phyloP scores from a whole-genome alignment of 1,140 invertebrate species.

The Tetraneura akinire region DNA sequence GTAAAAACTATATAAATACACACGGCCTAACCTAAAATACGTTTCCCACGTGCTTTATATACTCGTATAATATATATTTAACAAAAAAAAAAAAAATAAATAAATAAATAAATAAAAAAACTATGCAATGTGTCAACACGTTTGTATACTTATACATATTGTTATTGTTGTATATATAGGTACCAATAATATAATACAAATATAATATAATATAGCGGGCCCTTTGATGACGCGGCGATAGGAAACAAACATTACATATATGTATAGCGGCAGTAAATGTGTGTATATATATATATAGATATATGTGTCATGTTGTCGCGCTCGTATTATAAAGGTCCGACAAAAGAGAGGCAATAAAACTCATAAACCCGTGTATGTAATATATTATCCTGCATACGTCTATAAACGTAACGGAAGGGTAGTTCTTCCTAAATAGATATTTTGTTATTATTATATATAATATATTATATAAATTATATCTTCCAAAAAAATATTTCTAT shows the following conservation, averaged over 20 bases:
- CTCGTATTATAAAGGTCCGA: constrained; percentile 15
- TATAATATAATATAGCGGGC: too few relatives aligned
- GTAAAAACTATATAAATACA: constrained; percentile 17
- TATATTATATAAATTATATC: too few relatives aligned
- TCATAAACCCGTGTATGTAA: neutral
- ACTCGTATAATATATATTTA: constrained; percentile 1
- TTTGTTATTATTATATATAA: too few relatives aligned
- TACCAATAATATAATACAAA: neutral
- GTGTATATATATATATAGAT: too few relatives aligned
- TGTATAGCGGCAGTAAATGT: too few relatives aligned
- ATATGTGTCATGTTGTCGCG: neutral
- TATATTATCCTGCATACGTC: too few relatives aligned
- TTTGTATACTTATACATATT: constrained; percentile 19
- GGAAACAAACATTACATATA: constrained; percentile 15
- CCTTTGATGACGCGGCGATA: constrained; percentile 22
- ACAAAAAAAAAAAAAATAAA: too few relatives aligned
- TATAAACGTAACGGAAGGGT: too few relatives aligned
- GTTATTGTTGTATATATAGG: constrained; percentile 4
- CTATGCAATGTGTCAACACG: constrained; percentile 18
- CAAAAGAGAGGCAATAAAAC: constrained; percentile 44
- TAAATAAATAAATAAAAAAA: neutral
- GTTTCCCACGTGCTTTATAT: neutral
- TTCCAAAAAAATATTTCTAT: too few relatives aligned
- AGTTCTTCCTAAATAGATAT: too few relatives aligned
- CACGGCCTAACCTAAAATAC: too few relatives aligned